phyloP scores from a whole-genome alignment of 2,888 invertebrate species.

The Eumacrocentrus americanus region DNA sequence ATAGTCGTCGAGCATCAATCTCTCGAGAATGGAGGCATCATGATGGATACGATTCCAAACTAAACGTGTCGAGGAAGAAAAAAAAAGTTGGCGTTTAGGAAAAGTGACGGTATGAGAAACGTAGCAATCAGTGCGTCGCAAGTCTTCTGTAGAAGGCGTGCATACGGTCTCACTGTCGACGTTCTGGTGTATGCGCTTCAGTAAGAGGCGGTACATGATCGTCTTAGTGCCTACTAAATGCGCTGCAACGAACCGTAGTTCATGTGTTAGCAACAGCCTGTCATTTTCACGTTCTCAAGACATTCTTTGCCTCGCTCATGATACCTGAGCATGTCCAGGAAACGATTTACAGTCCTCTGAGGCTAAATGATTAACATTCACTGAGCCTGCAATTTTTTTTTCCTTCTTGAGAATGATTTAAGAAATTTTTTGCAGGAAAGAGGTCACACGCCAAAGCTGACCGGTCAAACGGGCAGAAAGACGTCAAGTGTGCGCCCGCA shows the following conservation, averaged over 20 bases:
- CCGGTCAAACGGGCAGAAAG: not conserved
- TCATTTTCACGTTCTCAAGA: conserved; percentile 23
- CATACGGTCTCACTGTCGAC: conserved; percentile 17
- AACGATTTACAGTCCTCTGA: not conserved
- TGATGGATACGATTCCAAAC: not conserved
- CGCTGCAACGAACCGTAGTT: conserved; percentile 14
- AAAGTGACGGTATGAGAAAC: conserved; percentile 15
- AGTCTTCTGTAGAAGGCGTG: conserved; percentile 14
- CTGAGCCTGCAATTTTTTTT: too few relatives aligned
- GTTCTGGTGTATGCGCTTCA: conserved; percentile 15
- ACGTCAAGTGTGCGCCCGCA: conserved; percentile 1
- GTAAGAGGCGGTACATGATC: conserved; percentile 12
- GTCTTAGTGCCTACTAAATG: conserved; percentile 11
- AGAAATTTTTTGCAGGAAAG: not conserved
- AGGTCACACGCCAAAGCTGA: not conserved
- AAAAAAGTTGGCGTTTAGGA: conserved; percentile 11
- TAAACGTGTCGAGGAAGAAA: conserved; percentile 11
- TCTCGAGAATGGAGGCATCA: not conserved
- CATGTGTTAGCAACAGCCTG: conserved; percentile 18
- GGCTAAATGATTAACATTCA: not conserved
- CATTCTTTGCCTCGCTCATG: not conserved
- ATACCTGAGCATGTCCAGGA: not conserved
- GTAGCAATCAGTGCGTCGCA: conserved; percentile 18
- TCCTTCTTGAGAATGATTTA: too few relatives aligned
- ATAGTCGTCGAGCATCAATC: conserved; percentile 3